Base-by-base conservation (phyloP, 2,888 invertebrate species). In the Eristalis arbustorum region DNA sequence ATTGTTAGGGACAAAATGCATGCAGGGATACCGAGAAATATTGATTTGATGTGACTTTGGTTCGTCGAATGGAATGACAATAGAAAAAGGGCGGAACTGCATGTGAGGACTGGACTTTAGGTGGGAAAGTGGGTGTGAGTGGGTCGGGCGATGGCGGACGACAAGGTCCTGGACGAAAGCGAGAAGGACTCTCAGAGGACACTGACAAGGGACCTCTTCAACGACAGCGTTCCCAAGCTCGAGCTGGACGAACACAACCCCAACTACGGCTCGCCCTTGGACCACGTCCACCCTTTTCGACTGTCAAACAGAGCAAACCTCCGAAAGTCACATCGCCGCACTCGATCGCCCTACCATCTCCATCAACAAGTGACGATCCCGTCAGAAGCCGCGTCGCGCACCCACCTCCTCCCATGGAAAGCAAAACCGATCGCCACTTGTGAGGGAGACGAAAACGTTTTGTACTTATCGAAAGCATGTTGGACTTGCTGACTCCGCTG, bases 11-110 rank as follows among this genome's bases (percentile, higher is more conserved):
- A 22, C 13, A 56, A 23, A 61, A 49, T 56, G 25, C 34, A 37
- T 49, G 62, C 31, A 40, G 14, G 75, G 66, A 69, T 49, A 61
- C 34, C 23, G 59, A 37, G 31, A 74, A 79, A 69, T 75, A 84
- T 73, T 76, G 81, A 81, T 85, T 81, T 85, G 71, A 81, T 81
- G 71, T 66, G 61, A 68, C 31, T 73, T 62, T 56, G 42, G 23
- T n/a, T 28, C 25, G 25, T 28, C 42, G 37, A 34, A 37, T 23
- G 6, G 59, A 49, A 62, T 49, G 61, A 42, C 40, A 66, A 40
- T 22, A 40, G 22, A 11, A 22, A 42, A 23, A 66, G 23, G 31
- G 40, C 25, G 40, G 28, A 40, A 13, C 22, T 57, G 22, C 59
- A 42, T 61, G 42, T 74, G 66, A 8, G 3, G 1, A 59, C 28